Percentiles rank a stretch among this genome's conserved stretches.
phyloP scores from a whole-genome alignment of 1,140 invertebrate species.

The Achatina immaculata region DNA sequence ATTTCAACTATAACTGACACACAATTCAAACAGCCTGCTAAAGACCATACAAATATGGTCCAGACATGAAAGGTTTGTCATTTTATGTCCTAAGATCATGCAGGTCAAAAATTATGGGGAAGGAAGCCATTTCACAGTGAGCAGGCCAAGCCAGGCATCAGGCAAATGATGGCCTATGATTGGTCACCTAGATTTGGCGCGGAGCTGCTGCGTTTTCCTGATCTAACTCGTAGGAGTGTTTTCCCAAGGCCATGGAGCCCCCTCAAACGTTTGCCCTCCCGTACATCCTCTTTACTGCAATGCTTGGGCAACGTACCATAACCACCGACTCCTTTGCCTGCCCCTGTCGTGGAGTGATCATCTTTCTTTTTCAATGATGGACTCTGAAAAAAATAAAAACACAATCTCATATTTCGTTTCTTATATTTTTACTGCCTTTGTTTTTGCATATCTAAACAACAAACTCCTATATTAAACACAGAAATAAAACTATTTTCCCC shows the following conservation, averaged over 20 bases:
- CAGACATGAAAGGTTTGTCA: too few species aligned
- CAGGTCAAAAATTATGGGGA: background rate
- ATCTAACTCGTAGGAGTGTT: slow-evolving; percentile 75
- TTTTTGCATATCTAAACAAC: too few species aligned
- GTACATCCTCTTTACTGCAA: slow-evolving; percentile 52
- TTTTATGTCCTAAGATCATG: background rate
- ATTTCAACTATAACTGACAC: too few species aligned
- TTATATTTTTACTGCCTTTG: too few species aligned
- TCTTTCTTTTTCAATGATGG: slow-evolving; percentile 72
- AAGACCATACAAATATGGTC: too few species aligned
- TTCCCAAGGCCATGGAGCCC: slow-evolving; percentile 80
- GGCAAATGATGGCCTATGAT: background rate
- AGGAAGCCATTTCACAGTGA: background rate
- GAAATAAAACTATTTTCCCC: too few species aligned
- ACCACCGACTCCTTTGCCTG: slow-evolving; percentile 55
- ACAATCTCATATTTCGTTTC: too few species aligned
- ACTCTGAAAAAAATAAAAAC: slow-evolving; percentile 74
- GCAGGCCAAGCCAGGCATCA: slow-evolving; percentile 15
- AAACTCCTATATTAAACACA: too few species aligned
- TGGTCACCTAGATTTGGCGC: slow-evolving; percentile 89
- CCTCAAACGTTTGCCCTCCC: slow-evolving; percentile 39
- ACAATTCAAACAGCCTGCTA: too few species aligned
- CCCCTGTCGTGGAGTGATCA: background rate
- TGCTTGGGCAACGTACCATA: slow-evolving; percentile 65
- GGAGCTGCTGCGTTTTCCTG: slow-evolving; percentile 82